Evolutionary conservation across 2,113 vertebrate species (phyloP).

Genomic region (Lasiurus cinereus): DNA sequence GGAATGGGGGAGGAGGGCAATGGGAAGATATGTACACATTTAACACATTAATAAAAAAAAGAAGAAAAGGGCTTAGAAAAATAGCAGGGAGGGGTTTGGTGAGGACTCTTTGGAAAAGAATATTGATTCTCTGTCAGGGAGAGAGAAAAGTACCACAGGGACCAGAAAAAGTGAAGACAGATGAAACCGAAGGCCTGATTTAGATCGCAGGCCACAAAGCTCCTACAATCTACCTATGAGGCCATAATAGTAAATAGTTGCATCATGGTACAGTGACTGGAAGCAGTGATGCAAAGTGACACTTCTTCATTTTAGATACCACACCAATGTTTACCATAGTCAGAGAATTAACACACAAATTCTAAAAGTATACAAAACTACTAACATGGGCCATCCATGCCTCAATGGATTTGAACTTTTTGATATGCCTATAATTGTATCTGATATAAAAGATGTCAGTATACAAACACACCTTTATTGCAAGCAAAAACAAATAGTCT

Average conservation of each 20-base stretch:
- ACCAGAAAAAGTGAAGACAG: not conserved
- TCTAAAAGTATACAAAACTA: not conserved
- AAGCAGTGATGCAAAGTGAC: not conserved
- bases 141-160: not conserved
- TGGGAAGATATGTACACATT: no score
- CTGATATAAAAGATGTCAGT: not conserved
- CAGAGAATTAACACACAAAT: not conserved
- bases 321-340: not conserved
- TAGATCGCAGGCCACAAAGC: not conserved
- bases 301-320: not conserved
- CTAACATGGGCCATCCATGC: not conserved
- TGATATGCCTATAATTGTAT: constrained; percentile 5
- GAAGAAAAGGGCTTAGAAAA: constrained; percentile 48
- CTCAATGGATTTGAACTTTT: not conserved
- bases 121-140: not conserved
- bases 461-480: constrained; percentile 4
- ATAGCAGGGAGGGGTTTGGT: not conserved
- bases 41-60: no score
- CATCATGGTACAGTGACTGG: not conserved
- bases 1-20: no score
- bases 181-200: not conserved
- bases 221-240: not conserved
- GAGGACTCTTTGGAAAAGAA: constrained; percentile 24
- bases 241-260: not conserved
- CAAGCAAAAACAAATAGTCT: constrained; percentile 26